Base-by-base conservation (phyloP, 2,888 invertebrate species). In the Hydrotaea diabolus region DNA sequence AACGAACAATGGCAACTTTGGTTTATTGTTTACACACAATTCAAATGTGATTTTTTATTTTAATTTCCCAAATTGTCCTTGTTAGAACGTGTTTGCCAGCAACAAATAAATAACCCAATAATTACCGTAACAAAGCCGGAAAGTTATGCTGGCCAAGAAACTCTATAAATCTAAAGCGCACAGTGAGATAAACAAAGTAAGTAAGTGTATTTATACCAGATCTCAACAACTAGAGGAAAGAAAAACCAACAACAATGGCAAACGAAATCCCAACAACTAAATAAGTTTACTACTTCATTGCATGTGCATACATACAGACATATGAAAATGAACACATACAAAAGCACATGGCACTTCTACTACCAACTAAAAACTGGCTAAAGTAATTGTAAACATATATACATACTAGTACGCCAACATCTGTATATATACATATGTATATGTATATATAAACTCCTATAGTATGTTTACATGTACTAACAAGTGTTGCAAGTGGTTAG, bases 401-500 rank as follows among this genome's bases (percentile, higher is more conserved):
- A n/a, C n/a, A n/a, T n/a, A n/a, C n/a, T n/a, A n/a, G n/a, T n/a
- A 43, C 43, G 43, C 43, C 43, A 43, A 43, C 43, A 43, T 43
- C 49, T 49, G 49, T n/a, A 9, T 1, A 8, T 11, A 13, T 9
- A 9, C 9, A 4, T 39, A 9, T 39, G 1, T 39, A 9, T 39
- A 4, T 39, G 39, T 36, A 36, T 36, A 53, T 53, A 46, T 53
- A 53, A 17, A n/a, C n/a, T 8, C 8, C 59, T 21, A 7, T 31
- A 31, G 31, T 7, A 21, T n/a, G 26, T 23, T 13, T 31, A 9
- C 31, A 62, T 62, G 23, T 62, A 36, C 26, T 53, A 82, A 77
- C 77, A 76, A 83, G 64, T 72, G 81, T 57, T 81, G 53, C 81
- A 86, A 87, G 88, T 86, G 86, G 88, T 89, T 89, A 86, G 86